These are phyloP conservation scores for Anser cygnoides DNA, from an alignment of 2,113 vertebrate species.

Conservation along the genomic window DNA sequence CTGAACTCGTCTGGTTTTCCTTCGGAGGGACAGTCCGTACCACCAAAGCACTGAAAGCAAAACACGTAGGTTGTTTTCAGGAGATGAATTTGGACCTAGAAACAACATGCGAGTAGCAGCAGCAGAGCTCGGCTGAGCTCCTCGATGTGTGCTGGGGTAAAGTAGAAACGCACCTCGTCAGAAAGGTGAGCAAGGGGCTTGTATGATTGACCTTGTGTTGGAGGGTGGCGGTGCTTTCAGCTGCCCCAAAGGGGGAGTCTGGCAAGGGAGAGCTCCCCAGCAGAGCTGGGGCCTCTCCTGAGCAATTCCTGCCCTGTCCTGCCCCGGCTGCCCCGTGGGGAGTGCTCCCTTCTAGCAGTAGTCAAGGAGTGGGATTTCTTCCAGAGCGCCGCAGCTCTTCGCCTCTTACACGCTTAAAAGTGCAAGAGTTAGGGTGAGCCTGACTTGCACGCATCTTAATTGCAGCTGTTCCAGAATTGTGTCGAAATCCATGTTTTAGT, in stretches of 20 bases:
- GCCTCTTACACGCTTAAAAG: not conserved
- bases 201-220: accelerated
- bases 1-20: too few relatives aligned
- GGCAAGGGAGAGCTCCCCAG: not conserved
- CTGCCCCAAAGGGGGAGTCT: not conserved
- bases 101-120: accelerated
- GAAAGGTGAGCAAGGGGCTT: not conserved
- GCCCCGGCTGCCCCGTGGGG: not conserved
- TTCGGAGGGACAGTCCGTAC: not conserved
- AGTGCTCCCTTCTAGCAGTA: not conserved
- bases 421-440: not conserved
- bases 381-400: not conserved
- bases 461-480: slow-evolving; percentile 30
- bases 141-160: not conserved
- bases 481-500: slow-evolving; percentile 37
- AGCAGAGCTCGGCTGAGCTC: accelerated
- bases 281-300: not conserved
- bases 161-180: not conserved
- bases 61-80: not conserved
- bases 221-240: accelerated
- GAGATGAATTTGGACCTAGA: accelerated
- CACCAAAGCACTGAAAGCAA: not conserved
- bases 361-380: not conserved
- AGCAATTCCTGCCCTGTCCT: not conserved
- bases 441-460: not conserved